Conservation (phyloP, 2,797 vertebrate species). For the Rhinatrema bivittatum region DNA sequence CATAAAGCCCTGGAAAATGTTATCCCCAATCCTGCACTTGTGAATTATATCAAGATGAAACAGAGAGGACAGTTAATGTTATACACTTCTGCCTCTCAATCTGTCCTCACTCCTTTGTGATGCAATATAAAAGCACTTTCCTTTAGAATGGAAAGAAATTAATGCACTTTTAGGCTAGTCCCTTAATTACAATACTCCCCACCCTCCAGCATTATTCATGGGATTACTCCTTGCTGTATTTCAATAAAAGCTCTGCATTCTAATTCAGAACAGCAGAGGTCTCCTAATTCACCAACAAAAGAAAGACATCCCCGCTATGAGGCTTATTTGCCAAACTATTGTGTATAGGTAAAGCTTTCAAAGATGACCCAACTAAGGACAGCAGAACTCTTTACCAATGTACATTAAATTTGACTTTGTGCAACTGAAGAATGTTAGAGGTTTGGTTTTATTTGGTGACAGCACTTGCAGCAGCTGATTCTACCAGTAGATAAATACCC, state of each 20-base stretch:
- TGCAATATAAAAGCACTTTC: constrained; percentile 29
- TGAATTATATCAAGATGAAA: too few species aligned
- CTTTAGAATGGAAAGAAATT: constrained; percentile 41
- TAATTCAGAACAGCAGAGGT: constrained; percentile 23
- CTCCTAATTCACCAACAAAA: constrained; percentile 23
- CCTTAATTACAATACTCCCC: constrained; percentile 53
- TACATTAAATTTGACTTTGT: too few species aligned
- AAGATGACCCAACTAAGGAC: too few species aligned
- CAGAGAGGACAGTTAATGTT: constrained; percentile 38
- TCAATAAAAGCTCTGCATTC: constrained; percentile 42
- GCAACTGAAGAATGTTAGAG: too few species aligned
- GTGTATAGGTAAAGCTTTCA: too few species aligned
- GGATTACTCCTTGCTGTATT: constrained; percentile 29
- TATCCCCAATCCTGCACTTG: too few species aligned
- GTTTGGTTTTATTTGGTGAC: too few species aligned
- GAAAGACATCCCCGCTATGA: constrained; percentile 7
- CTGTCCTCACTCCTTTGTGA: constrained; percentile 45
- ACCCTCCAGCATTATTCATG: constrained; percentile 43
- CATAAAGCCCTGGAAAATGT: too few species aligned
- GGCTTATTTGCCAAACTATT: constrained; percentile 13
- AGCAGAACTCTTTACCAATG: too few species aligned
- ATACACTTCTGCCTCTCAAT: constrained; percentile 43
- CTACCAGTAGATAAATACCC: too few species aligned
- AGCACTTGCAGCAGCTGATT: too few species aligned
- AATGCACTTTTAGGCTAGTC: constrained; percentile 34